Percentiles rank a stretch among this genome's conserved stretches.
phyloP scores from a whole-genome alignment of 2,113 vertebrate genomes.

The Raja brachyura region DNA sequence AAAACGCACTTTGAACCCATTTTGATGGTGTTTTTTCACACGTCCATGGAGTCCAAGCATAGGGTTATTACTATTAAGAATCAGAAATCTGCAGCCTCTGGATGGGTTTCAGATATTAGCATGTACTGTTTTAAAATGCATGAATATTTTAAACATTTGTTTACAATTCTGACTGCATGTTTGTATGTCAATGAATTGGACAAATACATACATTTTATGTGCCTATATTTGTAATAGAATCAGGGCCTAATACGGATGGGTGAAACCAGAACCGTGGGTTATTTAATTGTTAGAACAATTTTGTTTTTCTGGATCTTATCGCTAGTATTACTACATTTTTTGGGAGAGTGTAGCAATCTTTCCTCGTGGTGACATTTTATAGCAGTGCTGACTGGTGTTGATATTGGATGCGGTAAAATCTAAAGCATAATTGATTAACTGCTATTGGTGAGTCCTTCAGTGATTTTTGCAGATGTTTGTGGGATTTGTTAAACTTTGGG shows the following conservation, averaged over 20 bases:
- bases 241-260: background rate
- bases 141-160: too few relatives aligned
- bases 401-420: background rate
- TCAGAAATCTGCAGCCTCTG: background rate
- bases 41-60: background rate
- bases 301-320: background rate
- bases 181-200: background rate
- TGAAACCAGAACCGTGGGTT: background rate
- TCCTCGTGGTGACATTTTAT: background rate
- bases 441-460: background rate
- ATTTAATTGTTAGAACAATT: background rate
- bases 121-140: background rate
- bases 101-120: background rate
- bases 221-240: background rate
- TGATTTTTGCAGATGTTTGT: background rate
- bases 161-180: too few relatives aligned
- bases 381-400: background rate
- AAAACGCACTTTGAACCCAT: background rate
- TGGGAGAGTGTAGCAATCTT: background rate
- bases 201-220: background rate
- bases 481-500: background rate
- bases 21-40: background rate
- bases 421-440: background rate
- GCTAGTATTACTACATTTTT: background rate
- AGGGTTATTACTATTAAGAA: background rate